These are phyloP conservation scores for Lepidurus packardi DNA, from an alignment of 1,140 invertebrate species.

Conservation along the genomic window DNA sequence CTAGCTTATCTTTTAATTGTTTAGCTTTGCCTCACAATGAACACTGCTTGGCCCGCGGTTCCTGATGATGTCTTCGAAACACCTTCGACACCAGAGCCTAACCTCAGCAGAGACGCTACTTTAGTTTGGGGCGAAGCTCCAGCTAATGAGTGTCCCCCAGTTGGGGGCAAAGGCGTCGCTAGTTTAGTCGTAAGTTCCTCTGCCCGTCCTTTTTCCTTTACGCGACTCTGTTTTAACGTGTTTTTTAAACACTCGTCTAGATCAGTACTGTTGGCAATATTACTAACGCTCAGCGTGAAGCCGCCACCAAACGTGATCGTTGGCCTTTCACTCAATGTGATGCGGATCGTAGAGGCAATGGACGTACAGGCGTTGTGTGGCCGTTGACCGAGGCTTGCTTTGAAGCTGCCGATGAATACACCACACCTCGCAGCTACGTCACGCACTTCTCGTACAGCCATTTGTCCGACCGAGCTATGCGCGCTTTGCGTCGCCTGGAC, in stretches of 20 bases:
- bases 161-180: slow-evolving; percentile 17
- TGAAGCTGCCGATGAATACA: slow-evolving; percentile 35
- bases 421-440: slow-evolving; percentile 34
- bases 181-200: slow-evolving; percentile 20
- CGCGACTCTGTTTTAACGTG: too few relatives aligned
- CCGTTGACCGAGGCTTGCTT: slow-evolving; percentile 36
- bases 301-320: slow-evolving; percentile 27
- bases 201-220: not conserved
- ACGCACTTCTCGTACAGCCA: slow-evolving; percentile 35
- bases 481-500: slow-evolving; percentile 31
- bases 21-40: slow-evolving; percentile 31
- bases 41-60: slow-evolving; percentile 22
- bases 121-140: slow-evolving; percentile 32
- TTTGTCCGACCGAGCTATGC: slow-evolving; percentile 34
- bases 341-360: slow-evolving; percentile 28
- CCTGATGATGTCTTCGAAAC: slow-evolving; percentile 33
- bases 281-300: slow-evolving; percentile 31
- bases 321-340: slow-evolving; percentile 33
- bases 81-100: slow-evolving; percentile 29
- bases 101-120: slow-evolving; percentile 26
- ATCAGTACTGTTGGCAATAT: slow-evolving; percentile 22
- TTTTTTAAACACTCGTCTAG: not conserved
- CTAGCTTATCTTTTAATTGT: not conserved
- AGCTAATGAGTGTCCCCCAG: slow-evolving; percentile 27
- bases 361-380: slow-evolving; percentile 29